Conservation (phyloP, 2,113 vertebrate genomes). For the Gymnobelideus leadbeateri region DNA sequence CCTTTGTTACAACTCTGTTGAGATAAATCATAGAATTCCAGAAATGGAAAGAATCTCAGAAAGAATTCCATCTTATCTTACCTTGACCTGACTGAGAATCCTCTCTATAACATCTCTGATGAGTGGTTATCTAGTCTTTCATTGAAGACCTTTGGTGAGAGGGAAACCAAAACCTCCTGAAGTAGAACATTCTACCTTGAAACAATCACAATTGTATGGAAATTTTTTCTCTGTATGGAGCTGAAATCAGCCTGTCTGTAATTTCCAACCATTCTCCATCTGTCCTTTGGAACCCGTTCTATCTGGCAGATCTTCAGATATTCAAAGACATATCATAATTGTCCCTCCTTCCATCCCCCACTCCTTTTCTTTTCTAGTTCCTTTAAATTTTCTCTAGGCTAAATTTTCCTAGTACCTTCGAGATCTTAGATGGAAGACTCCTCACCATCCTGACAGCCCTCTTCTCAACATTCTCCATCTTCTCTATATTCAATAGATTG, state of each 20-base stretch:
- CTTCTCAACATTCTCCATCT: neutral
- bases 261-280: neutral
- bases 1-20: neutral
- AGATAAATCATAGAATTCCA: neutral
- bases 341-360: neutral
- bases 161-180: neutral
- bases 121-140: neutral
- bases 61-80: neutral
- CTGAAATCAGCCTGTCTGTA: neutral
- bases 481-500: neutral
- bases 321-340: neutral
- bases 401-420: neutral
- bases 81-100: neutral
- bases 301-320: neutral
- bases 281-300: neutral
- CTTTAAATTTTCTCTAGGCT: neutral
- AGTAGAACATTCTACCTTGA: neutral
- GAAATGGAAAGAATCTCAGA: neutral
- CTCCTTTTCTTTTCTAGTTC: neutral
- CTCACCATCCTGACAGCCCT: neutral
- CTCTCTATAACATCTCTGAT: neutral
- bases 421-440: neutral
- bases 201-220: neutral
- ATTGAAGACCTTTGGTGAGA: neutral
- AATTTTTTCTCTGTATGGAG: neutral